Evolutionary conservation across 1,140 invertebrate species (phyloP), one percentile per base, ranked within the genome.

Genomic region (Pentalonia nigronervosa): DNA sequence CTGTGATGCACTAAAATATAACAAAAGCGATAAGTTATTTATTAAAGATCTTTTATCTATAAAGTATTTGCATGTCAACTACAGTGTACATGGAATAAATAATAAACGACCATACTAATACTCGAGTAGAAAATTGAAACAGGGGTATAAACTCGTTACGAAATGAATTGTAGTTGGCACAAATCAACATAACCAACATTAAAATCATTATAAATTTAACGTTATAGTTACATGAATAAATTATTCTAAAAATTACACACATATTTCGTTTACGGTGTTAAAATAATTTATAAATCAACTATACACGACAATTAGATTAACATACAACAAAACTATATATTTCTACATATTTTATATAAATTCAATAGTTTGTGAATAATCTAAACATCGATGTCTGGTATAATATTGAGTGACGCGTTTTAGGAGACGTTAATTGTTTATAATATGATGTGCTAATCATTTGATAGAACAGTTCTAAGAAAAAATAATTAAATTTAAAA

Each of bases 51-150:
- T 41, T 21, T 41, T 41, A 84, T 84, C 83, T 84, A 84, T 45
- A 84, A 41, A 25, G 83, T 76, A 76, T 76, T 76, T 76, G 60
- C 60, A 76, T 76, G 60, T 84, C 83, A 41, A 84, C 83, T 84
- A 41, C 36, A 45, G 20, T 36, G 20, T 83, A 83, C 81, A 83
- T 8, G 21, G 36, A 83, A 83, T 83, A 34, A 83, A 83, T 36
- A 83, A 83, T 83, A 41, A 83, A 83, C n/a, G 36, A 41, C 81
- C 81, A 41, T 41, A 76, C 14, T 76, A 76, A 76, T 76, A 76
- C 14, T 76, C 11, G 30, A 7, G 30, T n/a, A n/a, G n/a, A 76
- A n/a, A 14, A 76, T 76, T n/a, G 60, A 34, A 76, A n/a, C 14
- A 17, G 30, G 60, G 60, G 60, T 17, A 76, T 34, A 76, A 67